phyloP scores from a whole-genome alignment of 2,888 invertebrate species.

The Drosophila mimetica region DNA sequence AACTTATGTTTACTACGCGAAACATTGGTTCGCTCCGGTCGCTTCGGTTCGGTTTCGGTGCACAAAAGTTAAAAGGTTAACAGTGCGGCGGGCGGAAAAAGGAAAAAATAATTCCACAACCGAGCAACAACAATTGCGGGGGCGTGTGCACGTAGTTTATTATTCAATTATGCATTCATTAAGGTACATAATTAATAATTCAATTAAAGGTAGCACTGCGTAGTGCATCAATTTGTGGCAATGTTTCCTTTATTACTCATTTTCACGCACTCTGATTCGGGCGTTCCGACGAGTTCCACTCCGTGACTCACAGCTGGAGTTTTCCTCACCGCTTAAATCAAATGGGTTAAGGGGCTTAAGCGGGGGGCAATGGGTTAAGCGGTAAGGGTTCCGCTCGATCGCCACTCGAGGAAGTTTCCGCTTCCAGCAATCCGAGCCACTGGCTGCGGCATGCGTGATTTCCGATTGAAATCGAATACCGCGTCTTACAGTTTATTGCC shows the following conservation, averaged over 20 bases:
- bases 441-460: constrained; percentile 40
- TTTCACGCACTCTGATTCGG: constrained; percentile 40
- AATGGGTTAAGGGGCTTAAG: neutral
- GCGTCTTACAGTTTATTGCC: constrained; percentile 36
- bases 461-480: constrained; percentile 40
- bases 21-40: constrained; percentile 43
- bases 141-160: constrained; percentile 63
- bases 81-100: constrained; percentile 24
- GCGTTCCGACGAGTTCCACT: neutral
- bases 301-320: constrained; percentile 6
- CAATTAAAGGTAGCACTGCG: constrained; percentile 65
- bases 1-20: constrained; percentile 69
- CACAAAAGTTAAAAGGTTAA: constrained; percentile 77
- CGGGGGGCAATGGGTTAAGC: neutral
- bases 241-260: constrained; percentile 53
- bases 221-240: constrained; percentile 58
- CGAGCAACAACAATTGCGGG: constrained; percentile 29
- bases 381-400: constrained; percentile 40
- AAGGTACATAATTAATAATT: constrained; percentile 77
- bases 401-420: constrained; percentile 37
- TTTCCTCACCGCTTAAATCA: too few species aligned
- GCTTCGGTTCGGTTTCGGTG: constrained; percentile 38
- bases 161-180: constrained; percentile 77
- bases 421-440: constrained; percentile 22
- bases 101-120: constrained; percentile 26